Evolutionary conservation across 2,797 vertebrate genomes (phyloP).

Genomic region (Epinephelus awoara): DNA sequence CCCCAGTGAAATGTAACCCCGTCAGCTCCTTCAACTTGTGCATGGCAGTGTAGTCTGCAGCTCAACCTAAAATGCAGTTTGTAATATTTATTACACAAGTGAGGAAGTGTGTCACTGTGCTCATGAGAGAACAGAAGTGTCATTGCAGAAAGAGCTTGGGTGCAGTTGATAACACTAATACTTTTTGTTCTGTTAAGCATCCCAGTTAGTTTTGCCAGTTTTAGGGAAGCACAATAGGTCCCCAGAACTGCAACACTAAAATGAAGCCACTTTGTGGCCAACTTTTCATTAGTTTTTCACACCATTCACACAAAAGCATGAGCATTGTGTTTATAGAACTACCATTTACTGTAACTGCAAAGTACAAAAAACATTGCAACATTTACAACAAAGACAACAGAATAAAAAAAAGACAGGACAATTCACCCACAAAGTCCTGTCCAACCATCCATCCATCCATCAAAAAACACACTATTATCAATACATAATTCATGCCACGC

Average conservation of each 20-base stretch:
- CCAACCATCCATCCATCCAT: too few relatives aligned
- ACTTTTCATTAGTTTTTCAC: background rate
- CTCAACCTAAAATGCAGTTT: conserved; percentile 7
- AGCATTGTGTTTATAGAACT: background rate
- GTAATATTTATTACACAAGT: background rate
- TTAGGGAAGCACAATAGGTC: background rate
- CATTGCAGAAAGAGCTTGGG: background rate
- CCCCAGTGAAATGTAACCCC: too few relatives aligned
- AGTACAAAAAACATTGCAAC: too few relatives aligned
- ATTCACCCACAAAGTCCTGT: too few relatives aligned
- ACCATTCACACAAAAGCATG: background rate
- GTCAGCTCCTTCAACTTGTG: too few relatives aligned
- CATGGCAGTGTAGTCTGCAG: background rate
- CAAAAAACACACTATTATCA: too few relatives aligned
- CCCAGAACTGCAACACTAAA: background rate
- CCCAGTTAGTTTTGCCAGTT: background rate
- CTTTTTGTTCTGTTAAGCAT: background rate
- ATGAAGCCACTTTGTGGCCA: background rate
- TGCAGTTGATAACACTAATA: background rate
- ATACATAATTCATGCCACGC: too few relatives aligned
- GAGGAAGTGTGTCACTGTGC: background rate
- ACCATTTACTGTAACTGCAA: background rate
- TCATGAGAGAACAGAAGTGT: background rate
- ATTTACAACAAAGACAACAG: too few relatives aligned
- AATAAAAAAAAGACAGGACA: too few relatives aligned